Evolutionary conservation across 2,888 invertebrate species (phyloP), one percentile per base, ranked within the genome.

Genomic region (Platycheirus rosarum): DNA sequence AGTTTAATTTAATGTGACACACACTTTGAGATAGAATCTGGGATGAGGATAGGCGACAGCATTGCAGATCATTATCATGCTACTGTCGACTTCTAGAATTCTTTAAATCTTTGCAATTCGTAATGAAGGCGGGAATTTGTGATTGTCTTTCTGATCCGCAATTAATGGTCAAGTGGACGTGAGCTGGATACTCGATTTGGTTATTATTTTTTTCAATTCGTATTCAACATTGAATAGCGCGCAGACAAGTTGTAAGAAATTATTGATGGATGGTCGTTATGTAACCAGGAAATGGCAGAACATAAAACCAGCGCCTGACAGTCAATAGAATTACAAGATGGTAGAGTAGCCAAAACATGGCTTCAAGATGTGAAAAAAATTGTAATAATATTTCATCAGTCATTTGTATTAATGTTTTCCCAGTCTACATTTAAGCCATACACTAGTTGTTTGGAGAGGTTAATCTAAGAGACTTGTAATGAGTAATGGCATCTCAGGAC

Each of bases 151-250:
- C 23, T 60, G 49, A 40, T 29, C 29, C 32, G 68, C 48, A 63
- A 79, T 68, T 55, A 55, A 63, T 79, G 60, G 75, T 70, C 74
- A 62, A 74, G n/a, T 74, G 69, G 57, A 69, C 74, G 74, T 74
- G 74, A 44, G 69, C 20, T 74, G 69, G 63, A 46, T 68, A 48
- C 62, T 74, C 69, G 63, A 79, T 79, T 79, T 16, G 42, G 48
- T 57, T 74, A 26, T 32, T 74, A 69, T 74, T 79, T 69, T 44
- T 35, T 42, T 78, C 53, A 35, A 35, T 29, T 26, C 11, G 20
- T 48, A 35, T 18, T 35, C 16, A 23, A 37, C 51, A 65, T 40
- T 40, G 1, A 7, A 18, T 23, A n/a, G n/a, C 23, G 7, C 6
- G n/a, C 5, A 42, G 29, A 40, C 13, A 23, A 35, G 32, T 16